Percentiles rank a stretch among this genome's conserved stretches.
These are phyloP conservation scores for Probaryconus sp. DNA, from an alignment of 1,140 invertebrate species.

Conservation along the genomic window DNA sequence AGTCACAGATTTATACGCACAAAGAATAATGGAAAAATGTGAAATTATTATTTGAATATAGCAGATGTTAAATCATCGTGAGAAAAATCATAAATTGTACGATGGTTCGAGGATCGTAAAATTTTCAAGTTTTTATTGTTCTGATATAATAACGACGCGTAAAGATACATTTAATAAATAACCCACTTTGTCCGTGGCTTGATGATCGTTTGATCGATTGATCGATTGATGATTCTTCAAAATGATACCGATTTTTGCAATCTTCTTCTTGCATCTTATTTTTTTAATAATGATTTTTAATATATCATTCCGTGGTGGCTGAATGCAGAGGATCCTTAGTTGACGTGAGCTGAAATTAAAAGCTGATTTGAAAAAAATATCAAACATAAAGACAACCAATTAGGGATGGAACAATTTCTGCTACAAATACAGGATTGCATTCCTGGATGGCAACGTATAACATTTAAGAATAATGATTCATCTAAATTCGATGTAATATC, in stretches of 20 bases:
- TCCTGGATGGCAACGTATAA: conserved; percentile 16
- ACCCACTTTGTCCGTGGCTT: conserved; percentile 59
- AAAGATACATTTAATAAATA: conserved; percentile 68
- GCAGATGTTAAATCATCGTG: too few relatives aligned
- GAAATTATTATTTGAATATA: too few relatives aligned
- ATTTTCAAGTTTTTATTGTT: conserved; percentile 71
- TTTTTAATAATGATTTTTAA: conserved; percentile 57
- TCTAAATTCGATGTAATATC: conserved; percentile 22
- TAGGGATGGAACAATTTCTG: conserved; percentile 8
- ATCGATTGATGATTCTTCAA: conserved; percentile 36
- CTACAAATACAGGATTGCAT: conserved; percentile 28
- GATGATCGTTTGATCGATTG: too few relatives aligned
- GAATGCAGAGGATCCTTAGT: conserved; percentile 71
- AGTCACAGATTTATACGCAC: too few relatives aligned
- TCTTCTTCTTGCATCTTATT: conserved; percentile 49
- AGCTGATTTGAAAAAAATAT: conserved; percentile 18
- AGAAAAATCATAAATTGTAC: too few relatives aligned
- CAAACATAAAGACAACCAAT: conserved; percentile 20
- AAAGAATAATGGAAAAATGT: too few relatives aligned
- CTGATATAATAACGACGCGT: conserved; percentile 63
- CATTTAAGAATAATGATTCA: too few relatives aligned
- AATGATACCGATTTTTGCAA: conserved; percentile 36
- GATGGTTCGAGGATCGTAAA: too few relatives aligned
- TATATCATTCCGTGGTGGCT: conserved; percentile 66
- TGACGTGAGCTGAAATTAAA: conserved; percentile 73